Conservation (phyloP, 2,113 vertebrate species). For the Ammodytes dubius region DNA sequence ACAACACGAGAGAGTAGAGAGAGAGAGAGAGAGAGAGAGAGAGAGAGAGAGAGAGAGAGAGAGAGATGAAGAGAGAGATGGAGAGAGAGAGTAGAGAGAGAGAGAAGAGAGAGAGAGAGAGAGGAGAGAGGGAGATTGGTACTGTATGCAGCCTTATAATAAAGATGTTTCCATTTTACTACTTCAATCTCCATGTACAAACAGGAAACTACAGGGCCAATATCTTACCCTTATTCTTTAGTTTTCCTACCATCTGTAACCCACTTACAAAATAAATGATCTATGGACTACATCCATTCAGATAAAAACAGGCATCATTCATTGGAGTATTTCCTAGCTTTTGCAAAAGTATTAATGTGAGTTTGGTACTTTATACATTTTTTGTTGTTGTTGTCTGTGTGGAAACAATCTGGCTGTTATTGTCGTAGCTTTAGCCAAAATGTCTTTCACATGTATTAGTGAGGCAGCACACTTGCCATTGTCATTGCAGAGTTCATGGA, state of each 20-base stretch:
- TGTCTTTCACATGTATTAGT: neutral
- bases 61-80: no score
- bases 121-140: neutral
- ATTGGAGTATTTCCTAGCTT: neutral
- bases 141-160: neutral
- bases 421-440: neutral
- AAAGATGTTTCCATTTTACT: neutral
- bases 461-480: neutral
- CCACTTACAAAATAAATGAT: neutral
- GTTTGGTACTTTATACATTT: neutral
- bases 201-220: neutral
- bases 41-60: no score
- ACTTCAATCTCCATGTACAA: neutral
- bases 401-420: neutral
- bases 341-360: neutral
- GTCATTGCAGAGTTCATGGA: slow-evolving; percentile 14
- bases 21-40: no score
- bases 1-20: neutral
- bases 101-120: no score
- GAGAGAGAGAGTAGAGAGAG: no score
- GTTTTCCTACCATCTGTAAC: neutral
- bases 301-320: neutral
- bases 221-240: neutral
- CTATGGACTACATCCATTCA: neutral
- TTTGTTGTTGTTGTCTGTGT: no score